Base-by-base conservation (phyloP, 1,140 invertebrate genomes). In the Drosophila varians region DNA sequence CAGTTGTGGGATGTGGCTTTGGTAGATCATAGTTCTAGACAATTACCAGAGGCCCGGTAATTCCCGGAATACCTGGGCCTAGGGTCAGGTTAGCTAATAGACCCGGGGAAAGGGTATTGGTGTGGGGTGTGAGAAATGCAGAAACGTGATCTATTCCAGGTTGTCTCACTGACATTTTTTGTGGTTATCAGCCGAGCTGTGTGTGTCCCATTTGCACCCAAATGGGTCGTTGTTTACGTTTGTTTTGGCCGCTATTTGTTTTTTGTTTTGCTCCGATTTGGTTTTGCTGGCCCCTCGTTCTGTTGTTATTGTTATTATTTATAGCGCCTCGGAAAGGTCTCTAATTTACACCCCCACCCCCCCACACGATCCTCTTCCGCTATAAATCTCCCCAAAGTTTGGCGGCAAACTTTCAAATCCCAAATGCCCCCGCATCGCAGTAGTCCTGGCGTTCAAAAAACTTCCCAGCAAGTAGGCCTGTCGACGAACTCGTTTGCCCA, bases 81-180 rank as follows among this genome's bases (percentile, higher is more conserved):
- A 16, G 16, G 16, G 36, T 16, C 3, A 3, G 14, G 38, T 14
- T 42, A 36, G 3, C 34, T 7, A 12, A n/a, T 12, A 11, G 38
- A 19, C 3, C 38, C 7, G 6, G 14, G 16, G 16, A 19, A 9
- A 19, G 16, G 38, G 38, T 42, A 42, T 38, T 31, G 1, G 11
- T n/a, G 28, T 12, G 36, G 36, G 14, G 28, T 28, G 43, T 64
- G 58, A 64, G 74, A 87, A 87, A 87, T 87, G 82, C 82, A 77
- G 77, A 82, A 87, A 87, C 82, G 82, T 87, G 82, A 87, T 87
- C 82, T 74, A 87, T 87, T 77, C 69, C 74, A 80, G 70, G 77
- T 82, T 78, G 52, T 57, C 55, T 57, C 54, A 60, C 36, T 52
- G 53, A 19, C 71, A 68, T 56, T 76, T 75, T 86, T 79, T 74